Base-by-base conservation (phyloP, 2,113 vertebrate genomes). In the Nothobranchius furzeri region DNA sequence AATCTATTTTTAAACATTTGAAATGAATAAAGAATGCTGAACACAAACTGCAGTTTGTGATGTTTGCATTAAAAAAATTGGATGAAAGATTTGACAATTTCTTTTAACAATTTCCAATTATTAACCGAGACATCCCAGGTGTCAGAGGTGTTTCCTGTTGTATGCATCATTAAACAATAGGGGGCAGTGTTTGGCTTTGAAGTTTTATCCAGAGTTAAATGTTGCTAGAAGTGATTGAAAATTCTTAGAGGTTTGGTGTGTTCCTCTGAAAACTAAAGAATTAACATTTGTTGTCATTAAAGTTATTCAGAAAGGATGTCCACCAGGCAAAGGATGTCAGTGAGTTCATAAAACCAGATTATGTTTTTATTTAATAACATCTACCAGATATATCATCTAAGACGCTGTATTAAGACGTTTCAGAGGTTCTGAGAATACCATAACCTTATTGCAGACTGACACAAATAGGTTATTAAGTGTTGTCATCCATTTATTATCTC, bases 11-110 rank as follows among this genome's bases (percentile, higher is more conserved):
- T 80, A 15, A 85, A 85, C 7, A 24, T 73, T 85, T 85, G 67
- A 70, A 78, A 67, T 81, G 56, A 89, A 83, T 87, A 86, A 89
- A 86, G 72, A 80, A 79, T 78, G 80, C 73, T 85, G 64, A 17
- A 35, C 68, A 70, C 60, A 20, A 20, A 20, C 6, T 25, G 4
- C 43, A 45, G 43, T 45, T 12, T 45, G 9, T 12, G 43, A 11
- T 12, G 13, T 45, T 45, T 40, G 37, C 7, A 3, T 40, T 40
- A 40, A 8, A 40, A 6, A 40, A 40, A 7, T 40, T 9, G 7
- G 3, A 40, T 9, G 43, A 45, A 11, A 45, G 3, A 45, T 45
- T 4, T 45, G 12, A 45, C 43, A 0, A 9, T 42, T 42, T 42
- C 40, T 4, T 4, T 20, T 20, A 20, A 20, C 20, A 20, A 20